Percentiles rank a stretch among this genome's conserved stretches.
Conservation (phyloP, 2,113 vertebrate species). For the Acanthochromis polyacanthus region DNA sequence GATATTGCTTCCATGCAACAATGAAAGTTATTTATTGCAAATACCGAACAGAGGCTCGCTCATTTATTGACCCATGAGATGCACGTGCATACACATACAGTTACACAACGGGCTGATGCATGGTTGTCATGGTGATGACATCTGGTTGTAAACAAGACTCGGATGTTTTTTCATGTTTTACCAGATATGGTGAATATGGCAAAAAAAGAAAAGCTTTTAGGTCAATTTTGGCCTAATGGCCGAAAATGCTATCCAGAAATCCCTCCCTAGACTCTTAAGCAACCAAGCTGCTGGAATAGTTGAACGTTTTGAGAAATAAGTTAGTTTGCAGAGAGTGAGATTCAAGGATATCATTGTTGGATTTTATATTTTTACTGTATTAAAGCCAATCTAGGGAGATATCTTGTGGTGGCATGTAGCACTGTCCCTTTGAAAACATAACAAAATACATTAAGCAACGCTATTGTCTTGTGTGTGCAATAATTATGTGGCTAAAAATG, state of each 20-base stretch:
- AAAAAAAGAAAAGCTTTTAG: neutral
- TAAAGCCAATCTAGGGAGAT: neutral
- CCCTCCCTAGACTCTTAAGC: neutral
- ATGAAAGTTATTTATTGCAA: conserved; percentile 90
- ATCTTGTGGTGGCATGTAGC: neutral
- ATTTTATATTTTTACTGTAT: neutral
- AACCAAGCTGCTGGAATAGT: conserved; percentile 2
- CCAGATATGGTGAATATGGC: neutral
- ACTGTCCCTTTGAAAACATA: neutral
- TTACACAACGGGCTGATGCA: neutral
- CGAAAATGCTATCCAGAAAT: too few species aligned
- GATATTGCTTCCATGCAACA: conserved; percentile 90
- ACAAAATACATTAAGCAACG: neutral
- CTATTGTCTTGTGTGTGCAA: too few species aligned
- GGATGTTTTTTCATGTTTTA: neutral
- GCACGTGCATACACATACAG: neutral
- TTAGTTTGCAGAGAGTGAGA: neutral
- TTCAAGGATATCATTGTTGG: neutral
- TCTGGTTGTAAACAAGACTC: neutral
- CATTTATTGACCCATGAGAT: conserved; percentile 73
- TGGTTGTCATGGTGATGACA: neutral
- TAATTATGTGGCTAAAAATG: neutral
- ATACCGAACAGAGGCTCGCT: conserved; percentile 86
- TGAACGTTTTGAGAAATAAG: neutral
- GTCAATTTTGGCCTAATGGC: too few species aligned